Evolutionary conservation across 2,888 invertebrate species (phyloP).

Genomic region (Calephelis perditalis): DNA sequence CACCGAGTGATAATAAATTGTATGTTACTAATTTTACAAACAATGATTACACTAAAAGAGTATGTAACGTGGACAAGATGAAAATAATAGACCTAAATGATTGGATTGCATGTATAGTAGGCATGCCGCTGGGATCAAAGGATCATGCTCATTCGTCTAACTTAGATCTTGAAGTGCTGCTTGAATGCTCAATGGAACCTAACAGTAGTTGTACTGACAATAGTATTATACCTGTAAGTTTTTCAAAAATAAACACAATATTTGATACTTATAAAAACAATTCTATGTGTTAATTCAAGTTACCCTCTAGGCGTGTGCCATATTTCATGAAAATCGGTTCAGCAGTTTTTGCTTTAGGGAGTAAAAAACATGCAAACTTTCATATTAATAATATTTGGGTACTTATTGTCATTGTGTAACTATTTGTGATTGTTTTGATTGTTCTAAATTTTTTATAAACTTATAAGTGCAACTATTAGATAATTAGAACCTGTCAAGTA

Average conservation of each 20-base stretch:
- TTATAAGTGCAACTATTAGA: too few species aligned
- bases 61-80: conserved; percentile 70
- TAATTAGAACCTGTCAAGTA: too few species aligned
- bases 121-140: conserved; percentile 56
- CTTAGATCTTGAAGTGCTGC: conserved; percentile 59
- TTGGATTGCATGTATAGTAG: conserved; percentile 65
- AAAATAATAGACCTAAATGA: conserved; percentile 66
- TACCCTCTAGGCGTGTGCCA: too few species aligned
- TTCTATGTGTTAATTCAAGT: too few species aligned
- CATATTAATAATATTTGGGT: too few species aligned
- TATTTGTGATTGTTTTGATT: too few species aligned
- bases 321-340: too few species aligned
- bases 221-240: conserved; percentile 49
- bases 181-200: conserved; percentile 72
- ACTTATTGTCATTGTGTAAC: too few species aligned
- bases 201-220: conserved; percentile 47
- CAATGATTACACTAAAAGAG: conserved; percentile 54
- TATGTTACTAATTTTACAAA: conserved; percentile 2
- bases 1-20: neutral
- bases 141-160: conserved; percentile 52
- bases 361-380: too few species aligned
- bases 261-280: neutral
- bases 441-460: too few species aligned
- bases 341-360: too few species aligned
- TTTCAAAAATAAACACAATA: conserved; percentile 1